Evolutionary conservation across 2,888 invertebrate species (phyloP).

Genomic region (Cantharis rustica): DNA sequence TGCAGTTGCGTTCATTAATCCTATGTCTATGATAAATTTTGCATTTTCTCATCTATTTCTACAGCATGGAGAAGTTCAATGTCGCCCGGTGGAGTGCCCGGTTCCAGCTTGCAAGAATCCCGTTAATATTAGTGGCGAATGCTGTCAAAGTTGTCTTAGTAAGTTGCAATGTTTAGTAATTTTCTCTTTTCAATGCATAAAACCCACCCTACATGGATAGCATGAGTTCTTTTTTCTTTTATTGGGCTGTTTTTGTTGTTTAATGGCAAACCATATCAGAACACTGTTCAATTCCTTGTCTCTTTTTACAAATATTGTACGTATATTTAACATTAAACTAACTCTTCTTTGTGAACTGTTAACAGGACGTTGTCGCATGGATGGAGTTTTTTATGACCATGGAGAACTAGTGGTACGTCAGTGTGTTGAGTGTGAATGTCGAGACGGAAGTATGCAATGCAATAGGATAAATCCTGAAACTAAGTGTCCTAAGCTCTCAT

Average conservation of each 20-base stretch:
- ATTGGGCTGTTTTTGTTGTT: not conserved
- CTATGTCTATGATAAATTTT: conserved; percentile 8
- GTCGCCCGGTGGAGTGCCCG: conserved; percentile 82
- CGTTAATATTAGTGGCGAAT: conserved; percentile 75
- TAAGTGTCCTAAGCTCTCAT: conserved; percentile 77
- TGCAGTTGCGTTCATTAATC: conserved; percentile 26
- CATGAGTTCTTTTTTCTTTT: not conserved
- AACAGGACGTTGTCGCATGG: conserved; percentile 51
- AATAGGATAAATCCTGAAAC: conserved; percentile 71
- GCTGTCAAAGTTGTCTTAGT: conserved; percentile 88
- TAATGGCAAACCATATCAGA: not conserved
- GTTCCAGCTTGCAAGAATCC: conserved; percentile 80
- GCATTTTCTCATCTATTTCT: conserved; percentile 28
- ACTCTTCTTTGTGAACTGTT: conserved; percentile 7
- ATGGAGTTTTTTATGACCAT: conserved; percentile 69
- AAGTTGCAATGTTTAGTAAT: conserved; percentile 55
- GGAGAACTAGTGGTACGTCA: conserved; percentile 76
- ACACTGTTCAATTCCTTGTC: not conserved
- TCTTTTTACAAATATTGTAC: not conserved
- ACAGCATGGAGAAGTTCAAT: conserved; percentile 84
- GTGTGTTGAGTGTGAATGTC: conserved; percentile 83
- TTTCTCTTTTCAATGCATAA: not conserved
- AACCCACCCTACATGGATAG: not conserved
- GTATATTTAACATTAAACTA: not conserved
- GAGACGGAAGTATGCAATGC: conserved; percentile 82